A percentile compares a stretch with the other conserved stretches of the same genome.
phyloP scores from a whole-genome alignment of 2,113 vertebrate genomes.

The Colaptes auratus region DNA sequence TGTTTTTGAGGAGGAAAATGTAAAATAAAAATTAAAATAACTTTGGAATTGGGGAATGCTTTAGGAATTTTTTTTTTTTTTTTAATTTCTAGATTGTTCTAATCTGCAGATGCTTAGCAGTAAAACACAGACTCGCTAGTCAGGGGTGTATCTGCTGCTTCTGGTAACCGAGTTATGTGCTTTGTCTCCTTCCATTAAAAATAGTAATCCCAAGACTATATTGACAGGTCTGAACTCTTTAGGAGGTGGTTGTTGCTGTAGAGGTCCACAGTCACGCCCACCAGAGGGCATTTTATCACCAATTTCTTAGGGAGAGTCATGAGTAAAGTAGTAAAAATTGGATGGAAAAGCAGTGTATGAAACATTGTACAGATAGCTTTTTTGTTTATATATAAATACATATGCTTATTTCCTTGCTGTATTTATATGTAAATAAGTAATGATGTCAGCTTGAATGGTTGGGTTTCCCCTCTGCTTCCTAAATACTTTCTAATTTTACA shows the following conservation, averaged over 20 bases:
- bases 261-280: slow-evolving; percentile 72
- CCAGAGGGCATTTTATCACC: slow-evolving; percentile 81
- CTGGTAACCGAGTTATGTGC: slow-evolving; percentile 12
- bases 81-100: neutral
- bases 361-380: slow-evolving; percentile 39
- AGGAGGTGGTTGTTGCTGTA: slow-evolving; percentile 15
- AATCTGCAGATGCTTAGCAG: neutral
- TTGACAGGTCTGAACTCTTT: neutral
- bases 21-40: neutral
- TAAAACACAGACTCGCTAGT: neutral
- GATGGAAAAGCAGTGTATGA: slow-evolving; percentile 14
- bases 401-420: slow-evolving; percentile 67
- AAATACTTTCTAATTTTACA: slow-evolving; percentile 27
- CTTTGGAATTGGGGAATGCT: neutral
- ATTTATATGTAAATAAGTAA: slow-evolving; percentile 68
- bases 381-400: slow-evolving; percentile 62
- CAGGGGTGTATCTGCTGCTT: neutral
- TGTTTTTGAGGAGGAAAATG: neutral
- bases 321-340: slow-evolving; percentile 31
- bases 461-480: slow-evolving; percentile 25
- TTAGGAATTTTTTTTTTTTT: neutral
- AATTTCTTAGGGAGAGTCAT: slow-evolving; percentile 53
- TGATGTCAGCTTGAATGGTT: slow-evolving; percentile 37
- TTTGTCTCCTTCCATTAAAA: slow-evolving; percentile 58
- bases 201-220: slow-evolving; percentile 27